phyloP scores from a whole-genome alignment of 92 coral and sea anemone species.

The Phenganax stokvisi region DNA sequence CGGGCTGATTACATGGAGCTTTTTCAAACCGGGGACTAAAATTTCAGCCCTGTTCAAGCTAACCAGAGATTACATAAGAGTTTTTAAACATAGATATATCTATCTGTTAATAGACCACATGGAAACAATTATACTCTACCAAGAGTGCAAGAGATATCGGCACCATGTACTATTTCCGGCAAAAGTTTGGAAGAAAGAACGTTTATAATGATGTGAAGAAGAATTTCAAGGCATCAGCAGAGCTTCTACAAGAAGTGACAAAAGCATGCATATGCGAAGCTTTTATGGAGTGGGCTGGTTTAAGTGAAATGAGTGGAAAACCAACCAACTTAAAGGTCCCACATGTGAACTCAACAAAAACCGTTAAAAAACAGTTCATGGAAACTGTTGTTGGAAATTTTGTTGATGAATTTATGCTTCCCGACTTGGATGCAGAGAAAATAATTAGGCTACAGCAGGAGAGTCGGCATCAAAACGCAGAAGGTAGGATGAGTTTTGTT shows the following conservation, averaged over 20 bases:
- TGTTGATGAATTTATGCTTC: slow-evolving; percentile 5
- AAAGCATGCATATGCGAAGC: slow-evolving; percentile 43
- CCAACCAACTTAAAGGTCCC: slow-evolving; percentile 29
- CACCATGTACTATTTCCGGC: slow-evolving; percentile 34
- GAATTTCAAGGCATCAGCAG: slow-evolving; percentile 49
- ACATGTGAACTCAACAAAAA: not conserved
- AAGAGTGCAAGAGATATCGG: slow-evolving; percentile 36
- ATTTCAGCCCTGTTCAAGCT: no score
- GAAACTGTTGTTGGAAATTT: slow-evolving; percentile 15
- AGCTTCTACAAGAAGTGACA: slow-evolving; percentile 37
- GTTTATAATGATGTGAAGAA: slow-evolving; percentile 33
- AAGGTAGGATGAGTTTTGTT: no score
- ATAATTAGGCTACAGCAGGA: not conserved
- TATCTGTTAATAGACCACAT: slow-evolving; percentile 2
- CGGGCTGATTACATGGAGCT: no score
- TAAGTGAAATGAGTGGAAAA: slow-evolving; percentile 22
- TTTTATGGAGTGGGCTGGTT: slow-evolving; percentile 41
- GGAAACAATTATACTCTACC: slow-evolving; percentile 45
- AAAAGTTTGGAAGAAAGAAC: slow-evolving; percentile 29
- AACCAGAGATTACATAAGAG: no score
- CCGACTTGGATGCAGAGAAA: not conserved
- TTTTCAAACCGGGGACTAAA: no score
- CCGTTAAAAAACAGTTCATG: not conserved
- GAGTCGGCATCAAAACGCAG: not conserved
- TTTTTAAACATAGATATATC: no score